phyloP scores from a whole-genome alignment of 2,888 invertebrate genomes.

The Anoplius nigerrimus region DNA sequence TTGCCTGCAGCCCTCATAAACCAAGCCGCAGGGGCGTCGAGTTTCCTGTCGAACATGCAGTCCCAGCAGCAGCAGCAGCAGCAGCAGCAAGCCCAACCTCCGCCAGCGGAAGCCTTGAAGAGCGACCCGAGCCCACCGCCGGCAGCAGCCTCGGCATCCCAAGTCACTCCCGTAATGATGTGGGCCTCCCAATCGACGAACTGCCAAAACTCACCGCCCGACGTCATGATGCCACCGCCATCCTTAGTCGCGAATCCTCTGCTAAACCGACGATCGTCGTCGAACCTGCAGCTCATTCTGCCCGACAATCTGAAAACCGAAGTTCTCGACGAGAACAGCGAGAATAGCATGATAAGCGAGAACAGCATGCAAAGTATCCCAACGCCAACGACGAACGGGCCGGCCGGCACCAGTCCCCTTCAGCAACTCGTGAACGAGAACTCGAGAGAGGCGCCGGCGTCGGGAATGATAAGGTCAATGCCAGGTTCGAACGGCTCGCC shows the following conservation, averaged over 20 bases:
- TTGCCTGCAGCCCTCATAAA: slow-evolving; percentile 59
- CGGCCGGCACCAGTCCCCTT: slow-evolving; percentile 62
- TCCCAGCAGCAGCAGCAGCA: slow-evolving; percentile 20
- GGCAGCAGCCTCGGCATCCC: slow-evolving; percentile 49
- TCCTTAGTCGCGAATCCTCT: slow-evolving; percentile 78
- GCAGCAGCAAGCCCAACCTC: slow-evolving; percentile 35
- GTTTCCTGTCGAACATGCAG: slow-evolving; percentile 47
- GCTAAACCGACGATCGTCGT: slow-evolving; percentile 77
- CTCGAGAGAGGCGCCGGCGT: slow-evolving; percentile 66
- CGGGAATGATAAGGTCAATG: slow-evolving; percentile 60
- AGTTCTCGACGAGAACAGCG: slow-evolving; percentile 84
- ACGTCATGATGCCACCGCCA: slow-evolving; percentile 84
- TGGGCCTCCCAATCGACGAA: slow-evolving; percentile 61
- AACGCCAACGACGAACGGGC: slow-evolving; percentile 59
- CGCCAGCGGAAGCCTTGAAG: slow-evolving; percentile 62
- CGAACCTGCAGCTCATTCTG: slow-evolving; percentile 76
- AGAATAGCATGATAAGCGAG: slow-evolving; percentile 78
- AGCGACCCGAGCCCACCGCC: slow-evolving; percentile 68
- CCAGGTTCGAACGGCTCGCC: slow-evolving; percentile 60
- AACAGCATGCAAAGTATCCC: slow-evolving; percentile 71
- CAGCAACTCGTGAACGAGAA: slow-evolving; percentile 75
- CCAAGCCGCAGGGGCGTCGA: slow-evolving; percentile 48
- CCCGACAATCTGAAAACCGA: slow-evolving; percentile 79
- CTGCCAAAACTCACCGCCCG: slow-evolving; percentile 72
- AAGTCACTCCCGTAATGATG: slow-evolving; percentile 70